Evolutionary conservation across 2,888 invertebrate species (phyloP), one percentile per base, ranked within the genome.

Genomic region (Empis stercorea): DNA sequence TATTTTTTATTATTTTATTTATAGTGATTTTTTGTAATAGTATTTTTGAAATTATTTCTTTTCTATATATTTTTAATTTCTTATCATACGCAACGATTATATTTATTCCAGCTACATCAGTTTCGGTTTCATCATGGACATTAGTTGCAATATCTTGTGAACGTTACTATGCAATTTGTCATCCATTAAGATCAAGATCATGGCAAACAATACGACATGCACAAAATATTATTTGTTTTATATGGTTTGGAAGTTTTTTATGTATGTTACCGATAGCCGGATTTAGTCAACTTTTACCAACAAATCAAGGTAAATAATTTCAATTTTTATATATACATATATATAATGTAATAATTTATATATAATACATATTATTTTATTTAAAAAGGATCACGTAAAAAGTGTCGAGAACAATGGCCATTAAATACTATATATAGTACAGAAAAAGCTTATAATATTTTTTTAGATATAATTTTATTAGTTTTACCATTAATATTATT

Each of bases 121-220:
- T 86, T 39, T 78, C 80, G 2, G 85, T 84, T 11, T 80, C 80
- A 16, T 84, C 81, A 5, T 85, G 84, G 78, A 86, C 86, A 0
- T 62, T 86, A 54, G 85, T 85, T 30, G 81, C 82, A 43, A 84
- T 86, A 54, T 84, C 84, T 7, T 75, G 85, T 56, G 85, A 86
- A 62, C 72, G 85, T 13, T 86, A 84, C 65, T 84, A 82, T 63
- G 86, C 85, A 53, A 85, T 86, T 57, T 85, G 84, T 60, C 79
- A 81, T 62, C 85, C 86, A 0, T 64, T 86, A 40, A 73, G 80
- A 48, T 84, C 84, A 2, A 66, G 85, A 27, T 70, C 79, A 50
- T 86, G 85, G 85, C 85, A 85, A 66, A 85, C 84, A 1, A 67
- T 78, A 50, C 77, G 76, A 45, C 85, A 86, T 65, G 80, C 84